A percentile compares a stretch with the other conserved stretches of the same genome.
phyloP scores from a whole-genome alignment of 2,797 vertebrate genomes.

The Leptoclinus maculatus region DNA sequence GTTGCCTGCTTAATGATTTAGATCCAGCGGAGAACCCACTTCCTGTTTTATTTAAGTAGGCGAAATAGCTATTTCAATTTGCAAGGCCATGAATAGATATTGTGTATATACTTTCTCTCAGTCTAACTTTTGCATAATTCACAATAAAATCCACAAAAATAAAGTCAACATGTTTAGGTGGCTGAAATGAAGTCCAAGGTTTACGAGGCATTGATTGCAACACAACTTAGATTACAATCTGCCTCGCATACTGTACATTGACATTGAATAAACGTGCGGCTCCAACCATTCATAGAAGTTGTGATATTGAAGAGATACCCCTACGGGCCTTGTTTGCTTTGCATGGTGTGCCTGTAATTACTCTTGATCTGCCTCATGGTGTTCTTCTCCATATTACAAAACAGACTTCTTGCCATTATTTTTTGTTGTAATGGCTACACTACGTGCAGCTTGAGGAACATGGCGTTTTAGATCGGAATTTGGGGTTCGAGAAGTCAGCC shows the following conservation, averaged over 20 bases:
- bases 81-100: not conserved
- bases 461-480: slow-evolving; percentile 14
- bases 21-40: slow-evolving; percentile 14
- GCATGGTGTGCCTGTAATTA: slow-evolving; percentile 16
- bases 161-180: not conserved
- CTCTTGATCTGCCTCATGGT: slow-evolving; percentile 24
- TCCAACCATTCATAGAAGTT: not conserved
- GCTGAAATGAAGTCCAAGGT: slow-evolving; percentile 1
- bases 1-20: slow-evolving; percentile 38
- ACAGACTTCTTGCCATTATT: slow-evolving; percentile 13
- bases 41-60: slow-evolving; percentile 23
- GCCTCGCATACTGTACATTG: not conserved
- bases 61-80: not conserved
- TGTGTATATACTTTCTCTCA: not conserved
- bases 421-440: slow-evolving; percentile 18
- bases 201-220: slow-evolving; percentile 5
- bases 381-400: slow-evolving; percentile 26
- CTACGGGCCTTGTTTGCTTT: slow-evolving; percentile 24
- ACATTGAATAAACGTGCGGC: not conserved
- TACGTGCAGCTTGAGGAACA: not conserved
- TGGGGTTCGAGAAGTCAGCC: not conserved
- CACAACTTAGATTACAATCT: not conserved
- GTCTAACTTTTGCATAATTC: not conserved
- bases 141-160: slow-evolving; percentile 4
- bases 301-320: slow-evolving; percentile 6